Evolutionary conservation across 92 coral and sea anemone species (phyloP), one percentile per base, ranked within the genome.

Genomic region (Paramuricea clavata): DNA sequence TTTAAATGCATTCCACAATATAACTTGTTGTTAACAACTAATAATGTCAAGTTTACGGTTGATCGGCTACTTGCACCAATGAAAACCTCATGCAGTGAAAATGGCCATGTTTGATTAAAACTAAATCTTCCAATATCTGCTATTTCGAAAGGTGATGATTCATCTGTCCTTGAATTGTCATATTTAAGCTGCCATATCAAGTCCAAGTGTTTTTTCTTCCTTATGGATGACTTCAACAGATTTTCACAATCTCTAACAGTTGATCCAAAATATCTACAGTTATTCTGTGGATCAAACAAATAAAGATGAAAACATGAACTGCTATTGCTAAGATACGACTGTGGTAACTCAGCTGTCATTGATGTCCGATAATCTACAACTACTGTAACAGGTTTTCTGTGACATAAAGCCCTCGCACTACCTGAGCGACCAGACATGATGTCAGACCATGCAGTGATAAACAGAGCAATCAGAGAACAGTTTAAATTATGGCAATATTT

Each of bases 1-100:
- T 16, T 11, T 16, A 57, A 57, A 72, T 78, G 83, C 69, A 78
- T 50, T 17, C 68, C 83, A 78, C 83, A 78, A 32, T 57, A 57
- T 78, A 78, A 13, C 42, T 32, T 78, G 23, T 78, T 78, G 32
- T 78, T 78, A 10, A 78, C 25, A 52, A 78, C 28, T 27, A 78
- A 32, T 25, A 78, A 78, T 49, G 83, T 54, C 62, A 78, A 78
- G 19, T 15, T 52, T 19, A 50, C 83, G 15, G 33, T 39, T 50
- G 83, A 57, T 78, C 27, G 3, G 16, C 69, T 60, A 33, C 47
- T 78, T 78, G 69, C 83, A 44, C 69, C 83, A 56, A 78, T 25
- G 13, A 26, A 78, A 34, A 78, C 33, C 2, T 78, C 83, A 28
- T 78, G 67, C 12, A 78, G 69, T 22, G 49, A 50, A 57, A 52